Conservation (phyloP, 1,140 invertebrate genomes). For the Maniola jurtina region DNA sequence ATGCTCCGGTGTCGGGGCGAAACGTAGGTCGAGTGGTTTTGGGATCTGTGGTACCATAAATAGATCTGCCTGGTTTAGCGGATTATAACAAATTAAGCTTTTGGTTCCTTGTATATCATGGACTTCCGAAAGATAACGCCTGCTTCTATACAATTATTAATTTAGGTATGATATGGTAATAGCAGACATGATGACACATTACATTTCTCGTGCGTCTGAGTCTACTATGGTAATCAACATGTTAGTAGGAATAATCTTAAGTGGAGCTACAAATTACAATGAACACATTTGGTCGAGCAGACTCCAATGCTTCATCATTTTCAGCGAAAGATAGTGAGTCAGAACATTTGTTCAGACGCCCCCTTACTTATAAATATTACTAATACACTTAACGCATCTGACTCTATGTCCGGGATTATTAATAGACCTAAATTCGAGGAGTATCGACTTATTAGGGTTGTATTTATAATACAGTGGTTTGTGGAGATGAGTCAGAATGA, state of each 20-base stretch:
- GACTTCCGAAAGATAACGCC: too few relatives aligned
- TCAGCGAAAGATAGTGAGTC: conserved; percentile 49
- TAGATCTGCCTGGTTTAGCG: too few relatives aligned
- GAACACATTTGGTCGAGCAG: neutral
- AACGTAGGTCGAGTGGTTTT: too few relatives aligned
- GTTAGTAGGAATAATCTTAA: neutral
- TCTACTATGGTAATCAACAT: neutral
- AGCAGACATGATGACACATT: neutral
- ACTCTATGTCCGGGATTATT: conserved; percentile 17
- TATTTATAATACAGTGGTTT: neutral
- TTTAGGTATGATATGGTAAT: too few relatives aligned
- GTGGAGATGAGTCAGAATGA: neutral
- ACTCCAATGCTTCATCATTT: conserved; percentile 38
- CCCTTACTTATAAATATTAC: conserved; percentile 40
- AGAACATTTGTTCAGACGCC: conserved; percentile 35
- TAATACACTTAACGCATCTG: conserved; percentile 25
- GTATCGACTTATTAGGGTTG: neutral
- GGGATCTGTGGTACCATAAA: too few relatives aligned
- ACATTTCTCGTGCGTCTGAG: neutral
- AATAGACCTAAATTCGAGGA: conserved; percentile 15
- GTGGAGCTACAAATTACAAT: neutral
- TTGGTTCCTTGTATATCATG: too few relatives aligned
- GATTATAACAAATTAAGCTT: too few relatives aligned
- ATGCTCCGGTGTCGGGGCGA: too few relatives aligned
- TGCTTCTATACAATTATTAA: too few relatives aligned